Percentiles rank a stretch among this genome's conserved stretches.
phyloP scores from a whole-genome alignment of 2,797 vertebrate genomes.

The Pygocentrus nattereri region DNA sequence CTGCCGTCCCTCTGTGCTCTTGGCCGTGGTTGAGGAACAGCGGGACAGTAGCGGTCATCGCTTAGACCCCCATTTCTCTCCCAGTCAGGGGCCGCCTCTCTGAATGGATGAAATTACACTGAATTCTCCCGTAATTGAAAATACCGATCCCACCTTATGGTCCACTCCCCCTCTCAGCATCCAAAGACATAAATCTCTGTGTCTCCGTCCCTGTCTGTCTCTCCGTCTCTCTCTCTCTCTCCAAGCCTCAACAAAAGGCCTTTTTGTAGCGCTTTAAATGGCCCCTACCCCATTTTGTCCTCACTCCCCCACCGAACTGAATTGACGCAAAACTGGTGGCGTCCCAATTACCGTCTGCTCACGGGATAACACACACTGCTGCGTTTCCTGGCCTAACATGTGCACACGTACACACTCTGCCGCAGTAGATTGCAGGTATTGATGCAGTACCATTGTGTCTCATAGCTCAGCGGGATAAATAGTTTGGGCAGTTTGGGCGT shows the following conservation, averaged over 20 bases:
- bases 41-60: slow-evolving; percentile 44
- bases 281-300: slow-evolving; percentile 65
- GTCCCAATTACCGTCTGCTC: slow-evolving; percentile 75
- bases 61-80: slow-evolving; percentile 78
- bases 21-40: slow-evolving; percentile 72
- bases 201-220: slow-evolving; percentile 56
- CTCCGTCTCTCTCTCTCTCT: slow-evolving; percentile 62
- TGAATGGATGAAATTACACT: slow-evolving; percentile 81
- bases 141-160: slow-evolving; percentile 68
- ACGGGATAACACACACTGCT: slow-evolving; percentile 72
- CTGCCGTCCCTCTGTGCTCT: slow-evolving; percentile 63
- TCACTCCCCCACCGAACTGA: slow-evolving; percentile 75
- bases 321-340: slow-evolving; percentile 78
- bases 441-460: slow-evolving; percentile 78
- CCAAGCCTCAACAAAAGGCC: slow-evolving; percentile 42
- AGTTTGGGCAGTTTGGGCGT: slow-evolving; percentile 73
- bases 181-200: slow-evolving; percentile 48
- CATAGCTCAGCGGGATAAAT: slow-evolving; percentile 76
- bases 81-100: slow-evolving; percentile 74
- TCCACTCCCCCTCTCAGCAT: slow-evolving; percentile 47
- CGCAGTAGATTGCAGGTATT: slow-evolving; percentile 78
- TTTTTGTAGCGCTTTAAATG: slow-evolving; percentile 72
- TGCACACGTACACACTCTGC: background rate
- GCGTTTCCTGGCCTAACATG: slow-evolving; percentile 49
- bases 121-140: slow-evolving; percentile 83